Base-by-base conservation (phyloP, 2,797 vertebrate species). In the Jordanella pulchra region DNA sequence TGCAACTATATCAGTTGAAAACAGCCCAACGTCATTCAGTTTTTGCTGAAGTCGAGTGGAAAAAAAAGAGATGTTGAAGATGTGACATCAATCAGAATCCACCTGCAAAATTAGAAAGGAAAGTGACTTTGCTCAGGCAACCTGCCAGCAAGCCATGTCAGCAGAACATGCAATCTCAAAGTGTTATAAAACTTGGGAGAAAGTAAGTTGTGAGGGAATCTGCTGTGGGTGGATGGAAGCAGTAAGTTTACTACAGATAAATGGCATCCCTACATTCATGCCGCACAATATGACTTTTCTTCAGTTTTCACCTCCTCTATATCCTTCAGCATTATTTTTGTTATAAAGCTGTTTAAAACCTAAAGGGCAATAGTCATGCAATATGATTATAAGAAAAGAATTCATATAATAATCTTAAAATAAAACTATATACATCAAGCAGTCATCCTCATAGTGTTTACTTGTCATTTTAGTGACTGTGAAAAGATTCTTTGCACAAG, bases 201-300 rank as follows among this genome's bases (percentile, higher is more conserved):
- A 60, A 82, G 72, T 48, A 71, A 66, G 61, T 54, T 73, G 76
- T 88, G 89, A 86, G 88, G 88, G 87, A 88, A 85, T 86, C 75
- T 56, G 65, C 21, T 2, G 81, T 83, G 87, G 88, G 90, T 89
- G 87, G 81, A 87, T 48, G 35, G 58, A 80, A 75, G 75, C 75
- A 75, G 64, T 6, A 2, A 82, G 81, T 82, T 86, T 81, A 79
- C 81, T 82, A 80, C 87, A 87, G 83, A 90, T 86, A 82, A 88
- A 84, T 58, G 69, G 71, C 89, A 87, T 89, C 84, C 88, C 88
- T 48, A 68, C 86, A 81, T 91, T 91, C 88, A 90, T 76, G 73
- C 13, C 70, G 51, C 75, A 91, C 90, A 92, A 92, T 87, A 76
- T 85, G 32, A 69, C 72, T 84, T 83, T 84, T 85, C 87, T 78